A percentile compares a stretch with the other conserved stretches of the same genome.
phyloP scores from a whole-genome alignment of 2,888 invertebrate genomes.

The Chymomyza fuscimana region DNA sequence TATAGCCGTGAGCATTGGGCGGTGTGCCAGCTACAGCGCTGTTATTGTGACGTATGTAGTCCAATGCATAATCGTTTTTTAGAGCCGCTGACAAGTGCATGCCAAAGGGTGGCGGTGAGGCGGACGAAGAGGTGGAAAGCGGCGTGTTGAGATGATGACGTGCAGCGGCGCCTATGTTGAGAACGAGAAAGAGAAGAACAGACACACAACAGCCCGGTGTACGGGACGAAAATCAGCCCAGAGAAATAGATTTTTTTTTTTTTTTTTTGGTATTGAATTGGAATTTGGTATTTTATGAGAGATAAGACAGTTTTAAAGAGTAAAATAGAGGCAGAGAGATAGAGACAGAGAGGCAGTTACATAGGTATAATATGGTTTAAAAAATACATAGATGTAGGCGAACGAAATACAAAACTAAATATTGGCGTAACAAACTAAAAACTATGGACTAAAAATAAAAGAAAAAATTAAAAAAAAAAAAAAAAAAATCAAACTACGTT shows the following conservation, averaged over 20 bases:
- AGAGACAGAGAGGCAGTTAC: slow-evolving; percentile 39
- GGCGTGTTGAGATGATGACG: slow-evolving; percentile 78
- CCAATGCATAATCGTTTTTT: slow-evolving; percentile 77
- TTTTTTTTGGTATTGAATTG: slow-evolving; percentile 45
- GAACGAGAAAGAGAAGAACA: slow-evolving; percentile 79
- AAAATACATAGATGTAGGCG: slow-evolving; percentile 10
- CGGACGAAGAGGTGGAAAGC: slow-evolving; percentile 77
- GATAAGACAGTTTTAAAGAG: slow-evolving; percentile 29
- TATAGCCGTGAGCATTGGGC: slow-evolving; percentile 63
- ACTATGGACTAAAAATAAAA: slow-evolving; percentile 16
- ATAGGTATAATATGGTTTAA: slow-evolving; percentile 32
- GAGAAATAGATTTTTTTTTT: slow-evolving; percentile 66
- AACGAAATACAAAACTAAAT: slow-evolving; percentile 27
- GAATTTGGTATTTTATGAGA: slow-evolving; percentile 51
- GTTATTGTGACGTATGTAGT: slow-evolving; percentile 68
- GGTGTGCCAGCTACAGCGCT: slow-evolving; percentile 53
- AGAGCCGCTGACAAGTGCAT: slow-evolving; percentile 77
- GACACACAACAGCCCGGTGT: slow-evolving; percentile 79
- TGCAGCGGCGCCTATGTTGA: slow-evolving; percentile 78
- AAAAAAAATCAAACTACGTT: slow-evolving; percentile 6
- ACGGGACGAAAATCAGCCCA: slow-evolving; percentile 80
- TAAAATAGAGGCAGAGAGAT: slow-evolving; percentile 34
- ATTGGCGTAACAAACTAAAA: slow-evolving; percentile 20
- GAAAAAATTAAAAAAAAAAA: not conserved
- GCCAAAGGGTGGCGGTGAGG: slow-evolving; percentile 76